Base-by-base conservation (phyloP, 1,140 invertebrate genomes). In the Cydia amplana region DNA sequence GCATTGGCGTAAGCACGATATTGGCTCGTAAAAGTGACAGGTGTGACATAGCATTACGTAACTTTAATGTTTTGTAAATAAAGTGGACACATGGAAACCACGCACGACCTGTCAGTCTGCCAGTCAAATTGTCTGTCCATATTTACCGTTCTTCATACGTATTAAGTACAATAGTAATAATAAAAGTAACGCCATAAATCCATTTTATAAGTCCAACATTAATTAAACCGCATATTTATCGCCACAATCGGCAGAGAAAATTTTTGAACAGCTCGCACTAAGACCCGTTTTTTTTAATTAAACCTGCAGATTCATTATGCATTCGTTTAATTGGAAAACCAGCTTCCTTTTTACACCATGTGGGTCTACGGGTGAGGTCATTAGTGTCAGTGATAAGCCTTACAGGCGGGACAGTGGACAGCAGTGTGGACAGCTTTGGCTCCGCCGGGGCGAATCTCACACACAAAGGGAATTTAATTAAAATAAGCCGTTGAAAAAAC, bases 291-390 rank as follows among this genome's bases (percentile, higher is more conserved):
- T 70, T 40, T 70, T 67, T 16, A 16, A 32, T 70, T 32, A 18
- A 36, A 40, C 65, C 32, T 16, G n/a, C 9, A 14, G 28, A 70
- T 70, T 20, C 28, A 70, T 70, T 70, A 70, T 70, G 65, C 32
- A 70, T 70, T 70, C 65, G 65, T 70, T 36, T 70, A 70, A 70
- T 40, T 70, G 65, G 65, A 70, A 36, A 70, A 70, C 65, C 65
- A 40, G 65, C 65, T 70, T 36, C 64, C n/a, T 65, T 65, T 65
- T 32, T 16, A 36, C 65, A 32, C 28, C 65, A 70, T 70, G 18
- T 40, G 32, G n/a, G n/a, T 70, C 28, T 18, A 18, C 49, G 4
- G 28, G 12, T 6, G 25, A 10, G 64, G 32, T 20, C 36, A 40
- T 70, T 70, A 40, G 65, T 18, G 65, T 18, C 65, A n/a, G 4